A percentile compares a stretch with the other conserved stretches of the same genome.
Evolutionary conservation across 2,113 vertebrate genomes (phyloP).

Genomic region (Nestor notabilis): DNA sequence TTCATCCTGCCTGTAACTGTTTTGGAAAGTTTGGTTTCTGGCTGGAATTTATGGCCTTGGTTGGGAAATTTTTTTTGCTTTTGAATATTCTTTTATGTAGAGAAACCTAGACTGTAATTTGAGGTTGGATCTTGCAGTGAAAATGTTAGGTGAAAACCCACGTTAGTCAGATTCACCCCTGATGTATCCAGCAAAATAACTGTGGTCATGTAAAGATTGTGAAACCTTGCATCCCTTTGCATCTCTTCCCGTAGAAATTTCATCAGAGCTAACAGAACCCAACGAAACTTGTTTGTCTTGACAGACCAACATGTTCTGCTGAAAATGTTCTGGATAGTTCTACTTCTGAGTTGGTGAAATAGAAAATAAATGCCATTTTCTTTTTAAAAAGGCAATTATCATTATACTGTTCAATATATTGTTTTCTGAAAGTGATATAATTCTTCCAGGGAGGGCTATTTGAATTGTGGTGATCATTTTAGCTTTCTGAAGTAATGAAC

Average conservation of each 20-base stretch:
- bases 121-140: background rate
- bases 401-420: background rate
- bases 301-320: background rate
- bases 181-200: background rate
- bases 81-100: background rate
- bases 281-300: background rate
- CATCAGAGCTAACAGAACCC: background rate
- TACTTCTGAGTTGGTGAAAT: background rate
- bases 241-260: background rate
- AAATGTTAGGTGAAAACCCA: background rate
- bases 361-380: background rate
- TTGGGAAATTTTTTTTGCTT: background rate
- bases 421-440: background rate
- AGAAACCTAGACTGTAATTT: background rate
- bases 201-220: background rate
- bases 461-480: constrained; percentile 15
- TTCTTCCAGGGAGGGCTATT: background rate
- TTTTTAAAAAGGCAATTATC: background rate
- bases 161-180: background rate
- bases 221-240: background rate
- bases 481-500: background rate
- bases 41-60: background rate
- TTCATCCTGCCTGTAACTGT: background rate
- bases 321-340: background rate
- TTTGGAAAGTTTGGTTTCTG: background rate